A percentile compares a stretch with the other conserved stretches of the same genome.
phyloP scores from a whole-genome alignment of 2,888 invertebrate genomes.

The Drosophila acutilabella region DNA sequence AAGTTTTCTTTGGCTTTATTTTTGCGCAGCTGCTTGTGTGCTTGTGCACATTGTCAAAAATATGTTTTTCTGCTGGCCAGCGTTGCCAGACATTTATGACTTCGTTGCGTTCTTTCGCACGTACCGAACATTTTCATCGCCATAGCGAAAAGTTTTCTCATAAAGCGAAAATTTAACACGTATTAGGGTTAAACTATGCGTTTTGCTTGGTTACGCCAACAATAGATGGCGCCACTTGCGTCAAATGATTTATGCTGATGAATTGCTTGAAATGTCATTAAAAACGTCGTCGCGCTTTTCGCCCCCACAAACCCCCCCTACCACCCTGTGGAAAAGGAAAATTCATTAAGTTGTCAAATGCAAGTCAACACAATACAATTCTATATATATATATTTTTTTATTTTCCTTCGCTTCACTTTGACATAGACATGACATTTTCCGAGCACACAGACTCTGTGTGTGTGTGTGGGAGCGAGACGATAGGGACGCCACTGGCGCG shows the following conservation, averaged over 20 bases:
- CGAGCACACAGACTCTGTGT: constrained; percentile 10
- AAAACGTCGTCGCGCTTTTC: constrained; percentile 25
- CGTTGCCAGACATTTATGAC: constrained; percentile 60
- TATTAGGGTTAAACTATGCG: constrained; percentile 57
- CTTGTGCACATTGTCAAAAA: constrained; percentile 61
- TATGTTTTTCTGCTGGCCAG: constrained; percentile 36
- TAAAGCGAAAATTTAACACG: constrained; percentile 59
- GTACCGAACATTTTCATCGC: constrained; percentile 57
- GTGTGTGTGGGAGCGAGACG: constrained; percentile 1
- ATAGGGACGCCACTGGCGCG: constrained; percentile 37
- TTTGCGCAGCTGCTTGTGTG: constrained; percentile 28
- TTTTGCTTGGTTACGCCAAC: neutral
- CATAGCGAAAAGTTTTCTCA: constrained; percentile 66
- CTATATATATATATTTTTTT: neutral
- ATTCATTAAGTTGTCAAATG: constrained; percentile 80
- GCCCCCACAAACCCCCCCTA: neutral
- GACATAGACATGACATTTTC: constrained; percentile 70
- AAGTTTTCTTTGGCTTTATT: constrained; percentile 41
- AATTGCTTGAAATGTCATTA: constrained; percentile 61
- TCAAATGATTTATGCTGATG: constrained; percentile 61
- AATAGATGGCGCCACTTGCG: constrained; percentile 49
- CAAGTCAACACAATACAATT: constrained; percentile 77
- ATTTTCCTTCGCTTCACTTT: constrained; percentile 12
- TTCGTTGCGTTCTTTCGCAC: constrained; percentile 41
- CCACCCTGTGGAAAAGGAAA: constrained; percentile 39